phyloP scores from a whole-genome alignment of 1,140 invertebrate species.

The Vollenhovia emeryi region DNA sequence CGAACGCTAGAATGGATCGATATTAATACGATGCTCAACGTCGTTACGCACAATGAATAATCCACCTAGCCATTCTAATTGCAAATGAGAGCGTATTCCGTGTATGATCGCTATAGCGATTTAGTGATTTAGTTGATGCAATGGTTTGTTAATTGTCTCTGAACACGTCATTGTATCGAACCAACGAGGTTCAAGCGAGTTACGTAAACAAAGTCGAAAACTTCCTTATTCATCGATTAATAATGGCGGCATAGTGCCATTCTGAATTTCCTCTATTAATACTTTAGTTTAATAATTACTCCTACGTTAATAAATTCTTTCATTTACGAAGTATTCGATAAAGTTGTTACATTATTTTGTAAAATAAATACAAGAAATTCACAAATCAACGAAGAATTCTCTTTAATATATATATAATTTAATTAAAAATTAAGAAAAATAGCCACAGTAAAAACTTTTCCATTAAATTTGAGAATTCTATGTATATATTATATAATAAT shows the following conservation, averaged over 20 bases:
- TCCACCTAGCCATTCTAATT: conserved; percentile 32
- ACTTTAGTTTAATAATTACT: not conserved
- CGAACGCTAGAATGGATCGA: conserved; percentile 27
- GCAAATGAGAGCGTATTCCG: conserved; percentile 47
- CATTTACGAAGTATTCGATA: not conserved
- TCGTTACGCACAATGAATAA: conserved; percentile 59
- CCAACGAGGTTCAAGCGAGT: not conserved
- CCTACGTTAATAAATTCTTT: too few species aligned
- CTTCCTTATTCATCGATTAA: conserved; percentile 13
- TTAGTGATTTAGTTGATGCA: conserved; percentile 43
- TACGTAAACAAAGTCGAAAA: not conserved
- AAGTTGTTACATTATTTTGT: not conserved
- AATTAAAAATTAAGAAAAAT: not conserved
- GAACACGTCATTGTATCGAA: conserved; percentile 51
- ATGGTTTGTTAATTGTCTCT: conserved; percentile 52
- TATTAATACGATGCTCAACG: conserved; percentile 48
- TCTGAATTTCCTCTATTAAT: not conserved
- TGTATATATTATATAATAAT: not conserved
- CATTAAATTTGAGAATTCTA: not conserved
- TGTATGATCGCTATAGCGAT: conserved; percentile 46
- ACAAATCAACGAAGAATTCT: not conserved
- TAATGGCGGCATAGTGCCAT: not conserved
- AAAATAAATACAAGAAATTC: not conserved
- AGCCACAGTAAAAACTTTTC: not conserved
- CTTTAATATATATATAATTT: not conserved